A percentile compares a stretch with the other conserved stretches of the same genome.
Conservation (phyloP, 2,113 vertebrate genomes). For the Ursus arctos region DNA sequence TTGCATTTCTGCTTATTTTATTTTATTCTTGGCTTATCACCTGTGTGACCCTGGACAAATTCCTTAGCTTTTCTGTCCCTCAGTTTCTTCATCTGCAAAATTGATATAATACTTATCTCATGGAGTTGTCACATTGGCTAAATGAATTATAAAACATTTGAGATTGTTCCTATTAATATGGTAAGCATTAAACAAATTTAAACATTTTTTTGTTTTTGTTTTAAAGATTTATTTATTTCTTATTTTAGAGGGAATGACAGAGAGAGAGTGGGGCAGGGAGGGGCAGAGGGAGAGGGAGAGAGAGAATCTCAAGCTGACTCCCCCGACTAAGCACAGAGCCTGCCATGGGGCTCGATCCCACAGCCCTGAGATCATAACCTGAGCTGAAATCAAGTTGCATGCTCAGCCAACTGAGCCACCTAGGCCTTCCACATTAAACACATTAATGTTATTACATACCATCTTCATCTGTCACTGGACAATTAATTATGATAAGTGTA, state of each 20-base stretch:
- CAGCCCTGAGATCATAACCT: neutral
- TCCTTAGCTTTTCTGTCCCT: neutral
- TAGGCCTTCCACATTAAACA: neutral
- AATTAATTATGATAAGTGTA: neutral
- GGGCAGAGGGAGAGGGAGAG: neutral
- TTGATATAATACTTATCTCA: neutral
- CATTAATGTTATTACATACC: constrained; percentile 2
- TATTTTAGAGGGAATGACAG: neutral
- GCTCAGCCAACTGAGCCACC: neutral
- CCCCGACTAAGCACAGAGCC: neutral
- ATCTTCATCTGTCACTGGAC: neutral
- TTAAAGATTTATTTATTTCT: neutral
- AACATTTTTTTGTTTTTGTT: neutral
- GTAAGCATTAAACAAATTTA: neutral
- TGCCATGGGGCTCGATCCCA: accelerated
- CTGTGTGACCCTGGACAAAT: neutral
- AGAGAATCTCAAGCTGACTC: neutral
- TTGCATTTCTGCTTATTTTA: neutral
- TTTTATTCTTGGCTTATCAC: neutral
- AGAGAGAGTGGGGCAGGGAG: neutral
- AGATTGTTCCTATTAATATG: neutral
- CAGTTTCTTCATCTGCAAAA: neutral
- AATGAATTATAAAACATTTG: constrained; percentile 12
- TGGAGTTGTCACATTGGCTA: neutral
- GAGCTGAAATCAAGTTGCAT: neutral